A percentile compares a stretch with the other conserved stretches of the same genome.
These are phyloP conservation scores for Chionomys nivalis DNA, from an alignment of 2,113 vertebrate genomes.

Conservation along the genomic window DNA sequence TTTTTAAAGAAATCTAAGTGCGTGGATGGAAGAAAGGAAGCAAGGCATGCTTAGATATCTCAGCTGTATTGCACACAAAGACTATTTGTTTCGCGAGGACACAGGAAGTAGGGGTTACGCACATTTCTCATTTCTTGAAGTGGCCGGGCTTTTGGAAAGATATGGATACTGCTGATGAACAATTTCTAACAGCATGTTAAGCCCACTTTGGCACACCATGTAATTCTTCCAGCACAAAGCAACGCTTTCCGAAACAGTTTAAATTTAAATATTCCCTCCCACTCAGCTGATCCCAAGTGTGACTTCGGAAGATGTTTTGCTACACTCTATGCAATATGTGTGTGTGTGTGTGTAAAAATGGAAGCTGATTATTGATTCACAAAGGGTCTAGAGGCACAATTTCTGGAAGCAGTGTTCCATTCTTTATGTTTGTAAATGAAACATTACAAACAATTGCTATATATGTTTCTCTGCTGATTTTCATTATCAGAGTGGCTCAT, in stretches of 20 bases:
- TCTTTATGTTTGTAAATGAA: slow-evolving; percentile 39
- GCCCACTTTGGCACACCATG: slow-evolving; percentile 24
- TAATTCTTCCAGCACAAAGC: slow-evolving; percentile 27
- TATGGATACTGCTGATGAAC: neutral
- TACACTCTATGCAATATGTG: neutral
- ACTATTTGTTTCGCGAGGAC: neutral
- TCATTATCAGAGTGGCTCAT: neutral
- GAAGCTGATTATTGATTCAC: neutral
- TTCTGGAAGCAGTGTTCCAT: slow-evolving; percentile 23
- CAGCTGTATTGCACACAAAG: neutral
- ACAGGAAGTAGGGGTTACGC: neutral
- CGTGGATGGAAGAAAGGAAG: neutral
- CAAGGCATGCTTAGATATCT: neutral
- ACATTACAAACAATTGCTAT: neutral
- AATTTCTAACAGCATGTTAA: neutral
- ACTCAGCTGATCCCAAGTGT: neutral
- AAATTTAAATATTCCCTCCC: slow-evolving; percentile 28
- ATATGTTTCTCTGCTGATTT: neutral
- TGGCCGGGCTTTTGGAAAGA: slow-evolving; percentile 1
- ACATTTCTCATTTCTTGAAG: neutral
- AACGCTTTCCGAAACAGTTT: neutral
- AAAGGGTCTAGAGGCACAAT: slow-evolving; percentile 1
- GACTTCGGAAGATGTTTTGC: neutral
- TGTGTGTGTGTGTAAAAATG: neutral
- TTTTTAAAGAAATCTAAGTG: slow-evolving; percentile 18